A percentile compares a stretch with the other conserved stretches of the same genome.
Evolutionary conservation across 2,797 vertebrate genomes (phyloP).

Genomic region (Artibeus jamaicensis): DNA sequence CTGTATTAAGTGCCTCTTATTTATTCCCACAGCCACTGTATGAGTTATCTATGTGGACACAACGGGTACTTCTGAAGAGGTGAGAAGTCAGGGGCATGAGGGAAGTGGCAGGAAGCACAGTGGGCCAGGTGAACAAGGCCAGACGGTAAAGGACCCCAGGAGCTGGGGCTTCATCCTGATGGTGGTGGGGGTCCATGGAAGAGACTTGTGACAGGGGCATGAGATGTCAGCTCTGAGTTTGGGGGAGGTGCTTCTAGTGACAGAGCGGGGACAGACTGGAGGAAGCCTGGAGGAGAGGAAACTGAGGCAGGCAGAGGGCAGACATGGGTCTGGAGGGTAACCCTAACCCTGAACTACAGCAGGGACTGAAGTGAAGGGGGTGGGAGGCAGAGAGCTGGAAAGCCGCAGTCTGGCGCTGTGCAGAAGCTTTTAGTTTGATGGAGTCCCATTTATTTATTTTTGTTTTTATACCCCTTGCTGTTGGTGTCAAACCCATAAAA

Average conservation of each 20-base stretch:
- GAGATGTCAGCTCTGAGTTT: neutral
- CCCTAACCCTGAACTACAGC: neutral
- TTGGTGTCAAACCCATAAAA: neutral
- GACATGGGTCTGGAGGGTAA: neutral
- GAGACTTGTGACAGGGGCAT: neutral
- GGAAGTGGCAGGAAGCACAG: neutral
- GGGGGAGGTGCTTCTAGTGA: neutral
- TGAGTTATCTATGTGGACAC: neutral
- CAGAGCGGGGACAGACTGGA: neutral
- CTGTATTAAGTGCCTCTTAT: neutral
- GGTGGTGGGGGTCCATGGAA: neutral
- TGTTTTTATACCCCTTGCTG: neutral
- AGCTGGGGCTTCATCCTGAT: neutral
- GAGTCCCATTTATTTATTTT: neutral
- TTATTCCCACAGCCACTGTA: neutral
- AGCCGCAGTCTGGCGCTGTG: neutral
- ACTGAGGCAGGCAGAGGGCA: neutral
- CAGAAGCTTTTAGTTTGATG: neutral
- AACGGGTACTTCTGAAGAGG: neutral
- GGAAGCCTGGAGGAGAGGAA: neutral
- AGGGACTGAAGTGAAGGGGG: neutral
- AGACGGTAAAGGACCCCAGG: neutral
- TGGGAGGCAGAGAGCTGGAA: neutral
- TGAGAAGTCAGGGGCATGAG: neutral
- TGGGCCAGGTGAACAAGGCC: neutral